Base-by-base conservation (phyloP, 2,113 vertebrate genomes). In the Electrona antarctica region DNA sequence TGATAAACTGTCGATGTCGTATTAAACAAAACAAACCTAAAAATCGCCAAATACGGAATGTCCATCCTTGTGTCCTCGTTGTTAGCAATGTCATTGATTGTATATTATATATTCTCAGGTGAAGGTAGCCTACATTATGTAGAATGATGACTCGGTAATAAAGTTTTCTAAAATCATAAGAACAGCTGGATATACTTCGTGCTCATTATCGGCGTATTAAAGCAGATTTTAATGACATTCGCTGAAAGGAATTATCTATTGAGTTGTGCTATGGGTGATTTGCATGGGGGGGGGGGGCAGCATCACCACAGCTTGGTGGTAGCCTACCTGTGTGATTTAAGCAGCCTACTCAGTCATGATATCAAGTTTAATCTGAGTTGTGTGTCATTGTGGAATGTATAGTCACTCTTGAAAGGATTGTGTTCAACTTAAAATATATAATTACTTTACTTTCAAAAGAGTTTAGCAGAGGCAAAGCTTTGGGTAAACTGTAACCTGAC, bases 1-100 rank as follows among this genome's bases (percentile, higher is more conserved):
- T 80, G 81, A 77, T 61, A 62, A 41, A 65, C 65, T 60, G 51
- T 33, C 62, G 60, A 15, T 66, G 74, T 68, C n/a, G 14, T 0
- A 71, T 8, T 41, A 8, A 56, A 62, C 47, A 49, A 41, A 41
- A 41, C 49, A 72, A 48, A 6, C n/a, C n/a, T 41, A 41, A 41
- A 41, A 41, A 4, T 47, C 51, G 48, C 50, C 49, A 8, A 14
- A 33, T 12, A 13, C 11, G 33, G 45, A 54, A 63, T 21, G 68
- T 12, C 8, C 8, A 50, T 54, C 15, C 52, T 58, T 41, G 28
- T n/a, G 15, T 56, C n/a, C 48, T 2, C 28, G 10, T 10, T 54
- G 4, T 10, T 1, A 2, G 28, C 64, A 54, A 9, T 15, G 28
- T 45, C 5, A 28, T 0, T 64, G 15, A 14, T 21, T 41, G 33